phyloP scores from a whole-genome alignment of 2,888 invertebrate genomes.

The Drosophila merina region DNA sequence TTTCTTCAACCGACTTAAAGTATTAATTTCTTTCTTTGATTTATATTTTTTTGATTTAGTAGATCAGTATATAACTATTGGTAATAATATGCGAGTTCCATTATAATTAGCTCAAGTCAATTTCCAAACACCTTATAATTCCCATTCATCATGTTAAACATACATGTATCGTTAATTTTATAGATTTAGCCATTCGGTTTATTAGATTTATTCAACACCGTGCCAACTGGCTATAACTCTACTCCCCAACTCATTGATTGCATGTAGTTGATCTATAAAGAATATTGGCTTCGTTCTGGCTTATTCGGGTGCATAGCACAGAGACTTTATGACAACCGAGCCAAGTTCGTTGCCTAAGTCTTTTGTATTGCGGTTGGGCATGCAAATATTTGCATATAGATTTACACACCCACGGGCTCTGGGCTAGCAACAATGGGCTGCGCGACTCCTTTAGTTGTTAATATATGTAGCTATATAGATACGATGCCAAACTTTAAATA shows the following conservation, averaged over 20 bases:
- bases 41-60: slow-evolving; percentile 6
- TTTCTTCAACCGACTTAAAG: background rate
- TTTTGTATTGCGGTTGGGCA: slow-evolving; percentile 59
- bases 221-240: slow-evolving; percentile 27
- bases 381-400: slow-evolving; percentile 78
- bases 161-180: slow-evolving; percentile 30
- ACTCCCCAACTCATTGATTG: slow-evolving; percentile 29
- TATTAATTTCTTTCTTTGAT: slow-evolving; percentile 4
- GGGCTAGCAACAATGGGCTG: slow-evolving; percentile 66
- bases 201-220: slow-evolving; percentile 23
- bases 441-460: slow-evolving; percentile 59
- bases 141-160: slow-evolving; percentile 27
- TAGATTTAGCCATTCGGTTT: slow-evolving; percentile 35
- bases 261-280: slow-evolving; percentile 43
- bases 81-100: background rate
- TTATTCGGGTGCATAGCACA: slow-evolving; percentile 10
- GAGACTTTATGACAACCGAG: slow-evolving; percentile 65
- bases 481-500: slow-evolving; percentile 70
- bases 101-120: slow-evolving; percentile 17
- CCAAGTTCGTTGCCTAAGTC: slow-evolving; percentile 77
- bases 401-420: slow-evolving; percentile 65
- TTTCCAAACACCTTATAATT: slow-evolving; percentile 29
- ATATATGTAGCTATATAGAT: slow-evolving; percentile 52
- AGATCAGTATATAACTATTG: background rate
- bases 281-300: slow-evolving; percentile 25